A percentile compares a stretch with the other conserved stretches of the same genome.
Evolutionary conservation across 2,797 vertebrate species (phyloP).

Genomic region (Mormyrus hasselquistii): DNA sequence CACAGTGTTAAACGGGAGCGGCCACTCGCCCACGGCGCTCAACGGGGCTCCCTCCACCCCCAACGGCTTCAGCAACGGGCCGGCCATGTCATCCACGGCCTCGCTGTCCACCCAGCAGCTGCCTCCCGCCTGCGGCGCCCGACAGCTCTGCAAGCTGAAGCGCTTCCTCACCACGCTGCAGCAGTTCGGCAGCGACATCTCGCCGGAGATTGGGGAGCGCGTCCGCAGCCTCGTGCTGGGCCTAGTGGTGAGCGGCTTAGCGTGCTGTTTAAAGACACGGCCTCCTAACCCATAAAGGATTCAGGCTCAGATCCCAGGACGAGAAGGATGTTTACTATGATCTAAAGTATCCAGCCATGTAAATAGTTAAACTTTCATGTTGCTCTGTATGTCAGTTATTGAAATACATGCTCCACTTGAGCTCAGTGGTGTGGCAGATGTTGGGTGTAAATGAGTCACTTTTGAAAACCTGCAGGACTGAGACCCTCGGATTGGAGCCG

Average conservation of each 20-base stretch:
- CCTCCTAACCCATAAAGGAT: background rate
- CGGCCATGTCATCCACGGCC: conserved; percentile 82
- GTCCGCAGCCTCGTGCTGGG: conserved; percentile 90
- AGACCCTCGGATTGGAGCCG: background rate
- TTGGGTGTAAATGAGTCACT: background rate
- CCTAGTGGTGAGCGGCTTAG: conserved; percentile 74
- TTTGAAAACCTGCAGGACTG: background rate
- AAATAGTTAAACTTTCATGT: background rate
- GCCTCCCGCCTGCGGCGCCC: conserved; percentile 82
- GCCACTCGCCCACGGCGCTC: conserved; percentile 84
- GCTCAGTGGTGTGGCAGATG: background rate
- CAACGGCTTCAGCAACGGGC: conserved; percentile 89
- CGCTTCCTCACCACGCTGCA: conserved; percentile 93
- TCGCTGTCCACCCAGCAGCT: conserved; percentile 88
- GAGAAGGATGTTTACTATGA: background rate
- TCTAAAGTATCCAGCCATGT: background rate
- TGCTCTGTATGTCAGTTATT: background rate
- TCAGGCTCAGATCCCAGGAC: background rate
- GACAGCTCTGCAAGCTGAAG: conserved; percentile 95
- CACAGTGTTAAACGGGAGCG: conserved; percentile 91
- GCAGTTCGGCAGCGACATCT: conserved; percentile 95
- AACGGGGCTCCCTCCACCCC: conserved; percentile 83
- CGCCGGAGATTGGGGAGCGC: conserved; percentile 89
- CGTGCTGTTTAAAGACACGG: background rate
- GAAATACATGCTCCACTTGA: background rate